These are phyloP conservation scores for Aphis gossypii DNA, from an alignment of 1,140 invertebrate species.

Conservation along the genomic window DNA sequence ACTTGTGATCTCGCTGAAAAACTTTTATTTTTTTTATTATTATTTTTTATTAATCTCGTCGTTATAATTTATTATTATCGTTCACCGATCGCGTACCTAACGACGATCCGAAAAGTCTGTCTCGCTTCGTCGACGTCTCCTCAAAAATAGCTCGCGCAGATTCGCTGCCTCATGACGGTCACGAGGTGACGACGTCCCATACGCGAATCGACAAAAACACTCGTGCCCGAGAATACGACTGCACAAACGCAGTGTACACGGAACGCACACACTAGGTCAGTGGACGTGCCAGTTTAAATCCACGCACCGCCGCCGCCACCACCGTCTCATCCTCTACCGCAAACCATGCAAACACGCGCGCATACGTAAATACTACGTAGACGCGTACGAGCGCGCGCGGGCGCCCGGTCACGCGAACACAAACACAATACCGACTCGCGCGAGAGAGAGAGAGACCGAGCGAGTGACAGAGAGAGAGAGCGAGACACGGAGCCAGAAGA, in stretches of 20 bases:
- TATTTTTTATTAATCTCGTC: neutral
- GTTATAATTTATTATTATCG: no score
- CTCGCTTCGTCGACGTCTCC: neutral
- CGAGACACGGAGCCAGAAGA: neutral
- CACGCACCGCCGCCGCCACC: neutral
- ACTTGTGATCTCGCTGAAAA: neutral
- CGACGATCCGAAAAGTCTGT: neutral
- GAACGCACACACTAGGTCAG: slow-evolving; percentile 6
- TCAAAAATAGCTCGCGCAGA: no score
- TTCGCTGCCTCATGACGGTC: no score
- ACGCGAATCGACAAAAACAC: neutral
- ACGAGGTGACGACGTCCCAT: no score
- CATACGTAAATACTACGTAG: neutral
- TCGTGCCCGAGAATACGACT: neutral
- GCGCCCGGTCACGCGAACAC: neutral
- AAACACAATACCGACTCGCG: neutral
- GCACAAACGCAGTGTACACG: neutral
- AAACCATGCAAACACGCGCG: neutral
- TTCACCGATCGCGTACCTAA: neutral
- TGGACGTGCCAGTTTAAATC: slow-evolving; percentile 19
- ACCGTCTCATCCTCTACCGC: no score
- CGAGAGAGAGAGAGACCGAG: no score
- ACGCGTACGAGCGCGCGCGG: neutral
- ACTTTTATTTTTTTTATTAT: neutral
- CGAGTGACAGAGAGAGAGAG: neutral